phyloP scores from a whole-genome alignment of 2,888 invertebrate genomes.

The Euplexia lucipara region DNA sequence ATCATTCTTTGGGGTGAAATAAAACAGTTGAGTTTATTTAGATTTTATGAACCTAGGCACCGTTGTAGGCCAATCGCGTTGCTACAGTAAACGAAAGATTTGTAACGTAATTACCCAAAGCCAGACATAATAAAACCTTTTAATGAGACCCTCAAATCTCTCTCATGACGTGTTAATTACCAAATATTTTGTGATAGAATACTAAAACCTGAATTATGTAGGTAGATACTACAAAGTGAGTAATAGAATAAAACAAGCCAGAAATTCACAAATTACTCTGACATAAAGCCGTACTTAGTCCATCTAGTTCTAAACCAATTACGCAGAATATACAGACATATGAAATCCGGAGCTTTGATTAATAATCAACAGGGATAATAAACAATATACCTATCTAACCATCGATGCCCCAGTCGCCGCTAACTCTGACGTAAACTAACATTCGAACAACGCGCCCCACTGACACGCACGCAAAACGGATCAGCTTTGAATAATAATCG shows the following conservation, averaged over 20 bases:
- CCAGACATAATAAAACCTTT: conserved; percentile 51
- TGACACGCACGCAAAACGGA: conserved; percentile 67
- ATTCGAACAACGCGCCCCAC: conserved; percentile 50
- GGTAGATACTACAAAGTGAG: background rate
- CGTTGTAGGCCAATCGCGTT: conserved; percentile 7
- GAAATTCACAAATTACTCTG: background rate
- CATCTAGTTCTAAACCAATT: conserved; percentile 4
- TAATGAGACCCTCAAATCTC: conserved; percentile 43
- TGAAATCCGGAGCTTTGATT: conserved; percentile 21
- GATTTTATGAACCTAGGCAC: conserved; percentile 6
- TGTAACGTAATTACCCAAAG: conserved; percentile 40
- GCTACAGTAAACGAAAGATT: conserved; percentile 26
- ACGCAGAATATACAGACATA: background rate
- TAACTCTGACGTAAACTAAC: conserved; percentile 34
- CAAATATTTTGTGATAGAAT: conserved; percentile 38
- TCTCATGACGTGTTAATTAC: conserved; percentile 47
- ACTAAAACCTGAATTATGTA: conserved; percentile 25
- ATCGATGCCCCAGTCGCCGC: conserved; percentile 17
- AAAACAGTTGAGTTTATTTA: conserved; percentile 12
- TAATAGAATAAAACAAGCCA: conserved; percentile 3
- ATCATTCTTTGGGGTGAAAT: background rate
- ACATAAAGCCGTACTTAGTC: background rate
- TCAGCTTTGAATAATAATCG: conserved; percentile 84
- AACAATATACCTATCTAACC: conserved; percentile 12
- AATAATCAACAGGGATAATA: conserved; percentile 27